Evolutionary conservation across 2,113 vertebrate species (phyloP), one percentile per base, ranked within the genome.

Genomic region (Colossoma macropomum): DNA sequence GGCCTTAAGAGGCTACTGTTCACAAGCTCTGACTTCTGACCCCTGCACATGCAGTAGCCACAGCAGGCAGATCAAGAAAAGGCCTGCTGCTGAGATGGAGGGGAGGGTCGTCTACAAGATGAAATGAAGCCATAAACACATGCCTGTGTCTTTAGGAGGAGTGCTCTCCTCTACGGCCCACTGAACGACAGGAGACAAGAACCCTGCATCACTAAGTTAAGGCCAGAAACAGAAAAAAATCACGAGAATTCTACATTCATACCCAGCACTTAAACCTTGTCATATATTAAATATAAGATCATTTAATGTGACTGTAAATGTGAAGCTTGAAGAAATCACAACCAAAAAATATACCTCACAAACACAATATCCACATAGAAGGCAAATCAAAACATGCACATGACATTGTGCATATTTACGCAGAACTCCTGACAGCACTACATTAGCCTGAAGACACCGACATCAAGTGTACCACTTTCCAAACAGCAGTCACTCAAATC

Each of bases 11-110:
- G 88, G 85, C 32, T 89, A 91, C 85, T 86, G 81, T 89, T 77
- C 72, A 87, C 85, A 87, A 84, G 93, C 91, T 91, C 88, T 78
- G 88, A 85, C 85, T 1, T 81, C 81, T 89, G 92, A 92, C 88
- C 89, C 59, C 84, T 82, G 66, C 83, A 87, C 82, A 91, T 90
- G 88, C 83, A 81, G 32, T 32, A 52, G 41, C 56, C 75, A 75
- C 60, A 83, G 65, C 83, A 70, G 32, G 62, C 71, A 82, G 79
- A 84, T 84, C 80, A 83, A 16, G 34, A 25, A 77, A 41, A 81
- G 52, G 28, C 25, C 30, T 48, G 60, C 62, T 71, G 48, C 48
- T 19, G 32, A 70, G 65, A 32, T 25, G 50, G 66, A 60, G 65
- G 70, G 45, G 25, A 15, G 2, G 12, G n/a, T 28, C 30, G 6